phyloP scores from a whole-genome alignment of 2,888 invertebrate genomes.

The Sisyra nigra region DNA sequence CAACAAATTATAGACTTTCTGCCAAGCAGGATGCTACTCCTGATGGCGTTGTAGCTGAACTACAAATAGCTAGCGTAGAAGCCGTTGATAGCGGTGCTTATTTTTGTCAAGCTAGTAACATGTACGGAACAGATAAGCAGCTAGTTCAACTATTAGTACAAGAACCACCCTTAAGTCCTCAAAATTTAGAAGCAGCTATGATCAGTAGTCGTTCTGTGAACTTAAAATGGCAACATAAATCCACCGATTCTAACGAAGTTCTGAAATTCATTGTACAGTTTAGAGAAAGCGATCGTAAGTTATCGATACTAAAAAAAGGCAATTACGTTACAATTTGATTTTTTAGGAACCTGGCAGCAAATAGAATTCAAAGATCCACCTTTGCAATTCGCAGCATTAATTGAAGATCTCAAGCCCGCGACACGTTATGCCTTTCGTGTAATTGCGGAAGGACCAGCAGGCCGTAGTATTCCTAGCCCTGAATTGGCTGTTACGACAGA shows the following conservation, averaged over 20 bases:
- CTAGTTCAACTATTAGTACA: constrained; percentile 55
- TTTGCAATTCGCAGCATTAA: constrained; percentile 39
- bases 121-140: constrained; percentile 55
- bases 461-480: constrained; percentile 47
- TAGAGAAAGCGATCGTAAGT: constrained; percentile 43
- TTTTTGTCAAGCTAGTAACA: constrained; percentile 62
- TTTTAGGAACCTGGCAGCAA: constrained; percentile 43
- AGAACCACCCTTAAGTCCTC: constrained; percentile 58
- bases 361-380: constrained; percentile 47
- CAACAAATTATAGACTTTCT: constrained; percentile 48
- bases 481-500: constrained; percentile 48
- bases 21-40: constrained; percentile 37
- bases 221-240: constrained; percentile 59
- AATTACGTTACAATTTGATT: constrained; percentile 5
- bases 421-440: constrained; percentile 53
- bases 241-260: constrained; percentile 50
- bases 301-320: constrained; percentile 1
- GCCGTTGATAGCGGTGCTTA: constrained; percentile 60
- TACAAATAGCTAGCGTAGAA: constrained; percentile 51
- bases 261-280: constrained; percentile 53
- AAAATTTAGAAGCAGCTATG: constrained; percentile 48
- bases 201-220: constrained; percentile 54
- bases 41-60: constrained; percentile 50
- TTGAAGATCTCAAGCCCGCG: constrained; percentile 53
- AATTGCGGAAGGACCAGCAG: constrained; percentile 58